A percentile compares a stretch with the other conserved stretches of the same genome.
phyloP scores from a whole-genome alignment of 2,797 vertebrate genomes.

The Echiichthys vipera region DNA sequence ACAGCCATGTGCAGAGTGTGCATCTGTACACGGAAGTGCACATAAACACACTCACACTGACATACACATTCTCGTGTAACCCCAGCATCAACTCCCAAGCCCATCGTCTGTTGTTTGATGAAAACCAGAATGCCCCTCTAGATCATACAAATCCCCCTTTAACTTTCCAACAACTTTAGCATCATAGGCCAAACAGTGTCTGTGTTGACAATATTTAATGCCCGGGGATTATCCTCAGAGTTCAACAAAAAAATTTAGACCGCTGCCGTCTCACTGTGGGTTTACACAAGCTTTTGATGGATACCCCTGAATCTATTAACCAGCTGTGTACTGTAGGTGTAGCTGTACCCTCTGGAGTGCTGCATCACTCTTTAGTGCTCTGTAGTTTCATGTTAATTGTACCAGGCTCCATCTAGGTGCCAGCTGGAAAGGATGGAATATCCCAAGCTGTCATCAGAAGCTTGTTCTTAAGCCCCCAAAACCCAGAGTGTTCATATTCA shows the following conservation, averaged over 20 bases:
- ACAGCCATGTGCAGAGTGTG: conserved; percentile 40
- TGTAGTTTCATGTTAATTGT: conserved; percentile 70
- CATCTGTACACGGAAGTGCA: conserved; percentile 41
- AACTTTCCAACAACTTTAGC: conserved; percentile 73
- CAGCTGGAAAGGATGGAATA: conserved; percentile 64
- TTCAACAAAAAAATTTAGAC: conserved; percentile 74
- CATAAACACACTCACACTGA: conserved; percentile 41
- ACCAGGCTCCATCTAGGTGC: conserved; percentile 51
- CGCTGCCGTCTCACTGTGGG: conserved; percentile 63
- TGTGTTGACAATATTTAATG: conserved; percentile 84
- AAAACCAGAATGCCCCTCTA: conserved; percentile 78
- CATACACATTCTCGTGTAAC: conserved; percentile 36
- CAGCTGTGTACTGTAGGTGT: conserved; percentile 71
- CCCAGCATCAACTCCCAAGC: conserved; percentile 41
- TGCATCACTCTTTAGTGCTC: conserved; percentile 69
- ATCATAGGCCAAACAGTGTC: conserved; percentile 74
- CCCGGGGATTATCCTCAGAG: conserved; percentile 76
- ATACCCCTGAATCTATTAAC: conserved; percentile 75
- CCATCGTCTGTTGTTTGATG: conserved; percentile 71
- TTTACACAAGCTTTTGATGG: conserved; percentile 79
- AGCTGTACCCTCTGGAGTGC: conserved; percentile 63
- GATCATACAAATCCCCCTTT: conserved; percentile 72
- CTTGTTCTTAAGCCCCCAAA: conserved; percentile 54
- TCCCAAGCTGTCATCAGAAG: conserved; percentile 67
- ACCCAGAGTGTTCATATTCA: conserved; percentile 47